Percentiles rank a stretch among this genome's conserved stretches.
Conservation (phyloP, 2,113 vertebrate species). For the Anarrhichthys ocellatus region DNA sequence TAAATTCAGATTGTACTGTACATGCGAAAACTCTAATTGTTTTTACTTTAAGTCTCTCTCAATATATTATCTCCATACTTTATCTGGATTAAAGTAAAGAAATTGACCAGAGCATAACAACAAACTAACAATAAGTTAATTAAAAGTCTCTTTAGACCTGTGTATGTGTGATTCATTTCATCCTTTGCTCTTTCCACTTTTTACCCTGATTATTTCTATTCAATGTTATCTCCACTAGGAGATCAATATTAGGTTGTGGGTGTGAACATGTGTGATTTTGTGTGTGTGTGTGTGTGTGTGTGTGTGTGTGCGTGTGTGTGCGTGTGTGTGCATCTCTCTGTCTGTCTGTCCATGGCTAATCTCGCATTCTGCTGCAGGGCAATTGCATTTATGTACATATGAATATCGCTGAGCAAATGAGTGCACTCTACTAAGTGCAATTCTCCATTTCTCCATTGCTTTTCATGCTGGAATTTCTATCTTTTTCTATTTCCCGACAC, state of each 20-base stretch:
- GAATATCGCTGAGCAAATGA: background rate
- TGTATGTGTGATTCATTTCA: background rate
- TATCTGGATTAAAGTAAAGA: background rate
- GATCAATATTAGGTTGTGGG: background rate
- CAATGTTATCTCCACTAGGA: background rate
- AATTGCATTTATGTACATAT: background rate
- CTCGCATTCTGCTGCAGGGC: background rate
- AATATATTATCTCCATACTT: background rate
- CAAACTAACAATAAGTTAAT: background rate
- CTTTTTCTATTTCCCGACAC: background rate
- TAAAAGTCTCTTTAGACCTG: background rate
- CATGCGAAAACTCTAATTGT: background rate
- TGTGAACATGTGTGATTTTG: background rate
- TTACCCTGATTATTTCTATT: background rate
- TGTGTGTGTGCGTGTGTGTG: no score
- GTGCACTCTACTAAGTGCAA: background rate
- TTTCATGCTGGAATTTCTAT: background rate
- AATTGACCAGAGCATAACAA: background rate
- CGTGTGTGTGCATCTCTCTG: background rate
- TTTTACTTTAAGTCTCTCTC: background rate
- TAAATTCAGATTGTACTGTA: conserved; percentile 29
- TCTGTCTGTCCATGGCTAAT: background rate
- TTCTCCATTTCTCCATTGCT: background rate
- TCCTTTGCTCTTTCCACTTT: background rate
- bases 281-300: no score